phyloP scores from a whole-genome alignment of 2,888 invertebrate genomes.

The Cheilosia impressa region DNA sequence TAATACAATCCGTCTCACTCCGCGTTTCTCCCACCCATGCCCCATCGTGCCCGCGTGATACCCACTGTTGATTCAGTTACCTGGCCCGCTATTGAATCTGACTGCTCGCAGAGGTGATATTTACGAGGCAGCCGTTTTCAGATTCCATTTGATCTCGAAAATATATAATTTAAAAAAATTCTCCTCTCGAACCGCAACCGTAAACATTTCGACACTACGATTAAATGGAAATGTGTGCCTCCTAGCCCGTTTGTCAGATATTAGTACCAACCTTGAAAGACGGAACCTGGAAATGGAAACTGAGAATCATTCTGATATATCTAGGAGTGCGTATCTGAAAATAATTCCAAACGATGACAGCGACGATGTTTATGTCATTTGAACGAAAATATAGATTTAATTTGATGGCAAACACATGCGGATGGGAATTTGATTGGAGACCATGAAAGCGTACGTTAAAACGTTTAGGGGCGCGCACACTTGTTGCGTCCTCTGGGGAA shows the following conservation, averaged over 20 bases:
- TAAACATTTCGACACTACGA: conserved; percentile 7
- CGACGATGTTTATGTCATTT: not conserved
- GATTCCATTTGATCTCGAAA: not conserved
- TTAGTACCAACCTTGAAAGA: not conserved
- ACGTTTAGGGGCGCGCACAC: not conserved
- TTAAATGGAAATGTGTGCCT: not conserved
- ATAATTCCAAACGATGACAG: not conserved
- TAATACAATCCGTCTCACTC: too few species aligned
- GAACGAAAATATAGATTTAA: not conserved
- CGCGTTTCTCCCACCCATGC: not conserved
- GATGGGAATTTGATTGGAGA: not conserved
- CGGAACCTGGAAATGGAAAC: not conserved
- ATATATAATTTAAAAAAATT: not conserved
- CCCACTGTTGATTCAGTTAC: not conserved
- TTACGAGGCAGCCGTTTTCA: not conserved
- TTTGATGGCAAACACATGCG: not conserved
- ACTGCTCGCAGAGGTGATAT: not conserved
- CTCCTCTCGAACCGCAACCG: not conserved
- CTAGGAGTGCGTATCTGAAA: not conserved
- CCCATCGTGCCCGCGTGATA: not conserved
- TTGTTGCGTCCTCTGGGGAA: not conserved
- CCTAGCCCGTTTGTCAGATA: not conserved
- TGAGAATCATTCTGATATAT: not conserved
- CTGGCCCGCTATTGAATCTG: not conserved
- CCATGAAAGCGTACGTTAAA: not conserved